These are phyloP conservation scores for Sarcoramphus papa DNA, from an alignment of 2,797 vertebrate genomes.

Conservation along the genomic window DNA sequence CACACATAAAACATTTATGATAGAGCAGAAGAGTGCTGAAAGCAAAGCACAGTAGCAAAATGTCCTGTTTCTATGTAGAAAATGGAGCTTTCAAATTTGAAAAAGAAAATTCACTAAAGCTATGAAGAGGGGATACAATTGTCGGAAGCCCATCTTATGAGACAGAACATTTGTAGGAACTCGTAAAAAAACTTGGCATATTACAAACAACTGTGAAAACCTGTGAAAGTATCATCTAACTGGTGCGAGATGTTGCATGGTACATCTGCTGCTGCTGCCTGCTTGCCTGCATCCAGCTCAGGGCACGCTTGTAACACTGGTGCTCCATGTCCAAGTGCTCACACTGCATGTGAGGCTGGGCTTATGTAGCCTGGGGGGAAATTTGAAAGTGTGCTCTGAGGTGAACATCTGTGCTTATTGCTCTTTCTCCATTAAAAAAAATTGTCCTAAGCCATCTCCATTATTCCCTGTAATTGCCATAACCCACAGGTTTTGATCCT, in stretches of 20 bases:
- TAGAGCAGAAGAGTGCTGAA: not conserved
- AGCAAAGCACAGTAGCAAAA: not conserved
- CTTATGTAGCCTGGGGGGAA: rapidly evolving
- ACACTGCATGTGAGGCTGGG: not conserved
- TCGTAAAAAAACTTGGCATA: not conserved
- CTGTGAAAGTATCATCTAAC: not conserved
- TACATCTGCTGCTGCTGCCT: not conserved
- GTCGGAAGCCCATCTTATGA: not conserved
- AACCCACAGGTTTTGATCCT: not conserved
- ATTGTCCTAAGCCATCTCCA: not conserved
- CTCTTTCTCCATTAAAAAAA: not conserved
- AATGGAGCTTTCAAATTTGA: not conserved
- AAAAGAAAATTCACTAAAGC: not conserved
- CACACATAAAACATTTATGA: not conserved
- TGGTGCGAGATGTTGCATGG: not conserved
- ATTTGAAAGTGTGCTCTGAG: not conserved
- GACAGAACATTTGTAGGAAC: not conserved
- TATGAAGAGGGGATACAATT: not conserved
- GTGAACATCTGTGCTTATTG: not conserved
- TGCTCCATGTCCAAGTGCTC: rapidly evolving
- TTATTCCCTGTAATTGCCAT: not conserved
- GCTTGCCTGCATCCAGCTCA: not conserved
- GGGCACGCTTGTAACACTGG: not conserved
- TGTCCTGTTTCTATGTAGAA: not conserved
- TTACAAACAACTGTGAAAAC: not conserved